A percentile compares a stretch with the other conserved stretches of the same genome.
Conservation (phyloP, 2,113 vertebrate species). For the Empidonax alnorum region DNA sequence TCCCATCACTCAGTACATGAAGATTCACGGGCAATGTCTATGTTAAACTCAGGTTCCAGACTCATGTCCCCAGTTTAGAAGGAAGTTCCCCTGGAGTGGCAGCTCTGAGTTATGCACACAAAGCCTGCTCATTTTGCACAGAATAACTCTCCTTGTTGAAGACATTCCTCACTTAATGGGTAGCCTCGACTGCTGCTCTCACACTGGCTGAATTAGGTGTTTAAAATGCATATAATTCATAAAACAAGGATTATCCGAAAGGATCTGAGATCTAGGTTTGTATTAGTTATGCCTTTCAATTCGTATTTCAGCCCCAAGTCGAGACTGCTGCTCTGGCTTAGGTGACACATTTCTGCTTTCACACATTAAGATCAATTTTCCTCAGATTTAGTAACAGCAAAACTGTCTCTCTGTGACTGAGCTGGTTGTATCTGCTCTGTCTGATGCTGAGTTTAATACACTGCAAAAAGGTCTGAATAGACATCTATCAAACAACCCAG, state of each 20-base stretch:
- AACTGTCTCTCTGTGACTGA: background rate
- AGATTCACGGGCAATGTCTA: background rate
- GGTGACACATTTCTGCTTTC: slow-evolving; percentile 27
- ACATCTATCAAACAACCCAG: background rate
- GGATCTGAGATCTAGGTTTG: background rate
- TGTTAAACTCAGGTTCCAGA: background rate
- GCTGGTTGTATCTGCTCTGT: background rate
- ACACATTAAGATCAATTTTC: slow-evolving; percentile 31
- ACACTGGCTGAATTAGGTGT: background rate
- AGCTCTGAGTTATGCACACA: background rate
- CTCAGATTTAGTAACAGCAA: background rate
- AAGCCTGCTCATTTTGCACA: background rate
- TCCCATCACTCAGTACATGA: background rate
- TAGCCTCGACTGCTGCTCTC: background rate
- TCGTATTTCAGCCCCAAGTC: background rate
- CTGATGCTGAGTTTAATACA: background rate
- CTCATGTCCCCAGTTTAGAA: background rate
- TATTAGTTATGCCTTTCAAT: slow-evolving; percentile 4
- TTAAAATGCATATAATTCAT: background rate
- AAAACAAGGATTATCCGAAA: background rate
- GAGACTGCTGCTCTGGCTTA: background rate
- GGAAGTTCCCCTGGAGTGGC: background rate
- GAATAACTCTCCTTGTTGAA: background rate
- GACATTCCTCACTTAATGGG: background rate
- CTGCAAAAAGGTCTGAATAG: background rate